Evolutionary conservation across 2,888 invertebrate genomes (phyloP).

Genomic region (Lepidonotus clava): DNA sequence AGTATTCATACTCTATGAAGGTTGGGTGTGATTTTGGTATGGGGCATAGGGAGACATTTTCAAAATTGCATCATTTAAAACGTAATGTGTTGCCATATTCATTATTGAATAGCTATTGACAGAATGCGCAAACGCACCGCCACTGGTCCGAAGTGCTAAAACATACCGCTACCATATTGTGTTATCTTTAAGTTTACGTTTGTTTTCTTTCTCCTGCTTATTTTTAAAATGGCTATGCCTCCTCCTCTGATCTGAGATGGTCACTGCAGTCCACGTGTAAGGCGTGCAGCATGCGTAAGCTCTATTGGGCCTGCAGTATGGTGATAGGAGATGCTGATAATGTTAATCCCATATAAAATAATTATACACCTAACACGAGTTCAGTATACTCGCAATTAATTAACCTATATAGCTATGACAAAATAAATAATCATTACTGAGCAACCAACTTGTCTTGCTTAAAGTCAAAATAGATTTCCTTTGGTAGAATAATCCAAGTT

Average conservation of each 20-base stretch:
- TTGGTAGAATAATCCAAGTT: too few relatives aligned
- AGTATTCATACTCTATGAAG: too few relatives aligned
- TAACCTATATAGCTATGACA: too few relatives aligned
- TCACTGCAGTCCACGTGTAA: neutral
- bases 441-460: too few relatives aligned
- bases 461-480: too few relatives aligned
- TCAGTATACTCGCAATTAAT: neutral
- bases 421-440: too few relatives aligned
- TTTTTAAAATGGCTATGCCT: neutral
- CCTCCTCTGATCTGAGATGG: neutral
- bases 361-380: neutral
- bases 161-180: neutral
- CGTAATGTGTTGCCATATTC: too few relatives aligned
- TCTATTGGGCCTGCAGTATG: neutral
- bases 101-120: too few relatives aligned
- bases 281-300: neutral
- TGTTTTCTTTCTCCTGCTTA: neutral
- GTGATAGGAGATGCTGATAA: constrained; percentile 16
- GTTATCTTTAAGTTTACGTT: neutral
- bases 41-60: too few relatives aligned
- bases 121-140: too few relatives aligned
- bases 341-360: constrained; percentile 46
- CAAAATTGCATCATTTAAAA: too few relatives aligned
- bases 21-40: too few relatives aligned
- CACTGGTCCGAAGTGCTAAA: neutral